Percentiles rank a stretch among this genome's conserved stretches.
Evolutionary conservation across 2,797 vertebrate species (phyloP).

Genomic region (Dendrocincla fuliginosa): DNA sequence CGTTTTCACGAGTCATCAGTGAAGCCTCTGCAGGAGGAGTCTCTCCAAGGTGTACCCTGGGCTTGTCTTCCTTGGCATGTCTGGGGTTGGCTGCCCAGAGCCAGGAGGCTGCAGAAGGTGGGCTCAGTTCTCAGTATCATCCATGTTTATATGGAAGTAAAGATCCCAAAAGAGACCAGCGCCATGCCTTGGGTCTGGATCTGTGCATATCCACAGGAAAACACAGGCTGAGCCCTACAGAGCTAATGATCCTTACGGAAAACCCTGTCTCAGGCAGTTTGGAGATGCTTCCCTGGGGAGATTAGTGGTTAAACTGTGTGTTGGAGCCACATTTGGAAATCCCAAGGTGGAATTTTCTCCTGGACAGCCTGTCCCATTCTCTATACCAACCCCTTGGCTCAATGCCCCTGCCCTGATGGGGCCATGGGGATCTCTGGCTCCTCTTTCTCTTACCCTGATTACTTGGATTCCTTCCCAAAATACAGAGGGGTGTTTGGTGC

Average conservation of each 20-base stretch:
- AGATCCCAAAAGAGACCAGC: not conserved
- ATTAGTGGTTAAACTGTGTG: accelerated
- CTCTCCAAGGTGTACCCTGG: not conserved
- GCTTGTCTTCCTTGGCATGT: not conserved
- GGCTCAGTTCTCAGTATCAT: not conserved
- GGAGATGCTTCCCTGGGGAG: not conserved
- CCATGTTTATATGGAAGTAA: not conserved
- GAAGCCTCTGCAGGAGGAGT: not conserved
- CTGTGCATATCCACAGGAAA: accelerated
- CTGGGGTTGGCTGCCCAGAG: not conserved
- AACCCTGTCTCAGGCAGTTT: not conserved
- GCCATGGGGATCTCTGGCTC: not conserved
- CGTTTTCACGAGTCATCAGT: not conserved
- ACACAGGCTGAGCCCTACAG: not conserved
- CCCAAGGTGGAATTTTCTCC: not conserved
- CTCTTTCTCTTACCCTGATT: accelerated
- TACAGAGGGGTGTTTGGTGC: not conserved
- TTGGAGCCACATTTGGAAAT: not conserved
- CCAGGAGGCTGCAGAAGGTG: not conserved
- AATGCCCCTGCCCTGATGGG: accelerated
- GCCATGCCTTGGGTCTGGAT: not conserved
- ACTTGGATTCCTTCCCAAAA: not conserved
- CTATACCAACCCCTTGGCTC: not conserved
- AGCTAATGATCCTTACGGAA: not conserved
- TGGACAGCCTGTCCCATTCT: not conserved